Percentiles rank a stretch among this genome's conserved stretches.
Evolutionary conservation across 2,888 invertebrate species (phyloP).

Genomic region (Agonopterix alstromeriana): DNA sequence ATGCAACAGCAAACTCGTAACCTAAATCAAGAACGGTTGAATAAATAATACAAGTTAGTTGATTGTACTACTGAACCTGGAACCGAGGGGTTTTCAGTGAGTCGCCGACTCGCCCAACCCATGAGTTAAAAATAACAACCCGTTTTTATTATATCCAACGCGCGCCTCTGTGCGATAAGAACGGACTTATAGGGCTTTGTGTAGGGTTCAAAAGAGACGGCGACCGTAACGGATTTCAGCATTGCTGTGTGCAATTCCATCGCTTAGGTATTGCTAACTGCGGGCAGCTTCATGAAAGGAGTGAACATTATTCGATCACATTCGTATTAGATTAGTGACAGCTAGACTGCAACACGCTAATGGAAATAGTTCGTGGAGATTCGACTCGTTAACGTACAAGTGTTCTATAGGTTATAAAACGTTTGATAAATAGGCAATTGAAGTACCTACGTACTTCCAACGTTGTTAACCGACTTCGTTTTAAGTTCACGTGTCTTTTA

Average conservation of each 20-base stretch:
- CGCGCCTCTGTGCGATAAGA: constrained; percentile 58
- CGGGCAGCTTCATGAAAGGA: constrained; percentile 21
- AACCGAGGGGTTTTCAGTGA: constrained; percentile 62
- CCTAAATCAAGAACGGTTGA: no score
- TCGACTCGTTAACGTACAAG: no score
- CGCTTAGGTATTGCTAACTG: constrained; percentile 40
- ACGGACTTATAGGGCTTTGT: constrained; percentile 47
- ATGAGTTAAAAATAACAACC: constrained; percentile 74
- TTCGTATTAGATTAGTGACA: no score
- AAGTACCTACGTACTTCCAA: no score
- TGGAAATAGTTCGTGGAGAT: no score
- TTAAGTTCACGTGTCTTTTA: no score
- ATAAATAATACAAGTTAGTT: constrained; percentile 14
- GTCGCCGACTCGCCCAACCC: constrained; percentile 57
- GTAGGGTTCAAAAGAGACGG: constrained; percentile 54
- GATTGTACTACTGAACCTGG: constrained; percentile 44
- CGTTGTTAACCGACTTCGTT: no score
- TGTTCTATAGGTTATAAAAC: no score
- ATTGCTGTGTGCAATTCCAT: constrained; percentile 57
- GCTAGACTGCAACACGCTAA: no score
- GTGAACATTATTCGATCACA: no score
- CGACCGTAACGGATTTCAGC: constrained; percentile 59
- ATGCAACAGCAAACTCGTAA: no score
- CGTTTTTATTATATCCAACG: constrained; percentile 67
- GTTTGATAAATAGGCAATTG: no score